Conservation (phyloP, 1,140 invertebrate genomes). For the Pantala flavescens region DNA sequence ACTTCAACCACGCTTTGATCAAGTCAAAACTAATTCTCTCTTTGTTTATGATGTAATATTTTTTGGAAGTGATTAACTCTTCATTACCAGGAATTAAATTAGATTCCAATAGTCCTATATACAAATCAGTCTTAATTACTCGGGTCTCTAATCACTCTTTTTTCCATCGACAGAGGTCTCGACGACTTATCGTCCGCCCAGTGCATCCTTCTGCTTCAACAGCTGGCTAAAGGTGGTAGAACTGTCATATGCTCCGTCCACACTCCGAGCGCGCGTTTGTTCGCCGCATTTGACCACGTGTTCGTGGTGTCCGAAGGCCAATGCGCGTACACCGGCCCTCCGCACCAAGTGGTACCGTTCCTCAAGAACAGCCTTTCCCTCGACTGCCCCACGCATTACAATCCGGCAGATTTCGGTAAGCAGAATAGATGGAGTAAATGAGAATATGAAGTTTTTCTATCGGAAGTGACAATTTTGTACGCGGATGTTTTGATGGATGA, state of each 20-base stretch:
- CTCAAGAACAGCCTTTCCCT: conserved; percentile 47
- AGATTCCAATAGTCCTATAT: too few species aligned
- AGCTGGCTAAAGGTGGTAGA: conserved; percentile 64
- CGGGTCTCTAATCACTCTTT: too few species aligned
- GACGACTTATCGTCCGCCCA: conserved; percentile 67
- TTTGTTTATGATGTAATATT: too few species aligned
- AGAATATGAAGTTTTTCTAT: background rate
- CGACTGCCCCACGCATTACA: conserved; percentile 63
- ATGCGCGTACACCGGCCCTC: conserved; percentile 61
- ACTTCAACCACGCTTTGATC: too few species aligned
- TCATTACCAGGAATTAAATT: too few species aligned
- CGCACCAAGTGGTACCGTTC: conserved; percentile 56
- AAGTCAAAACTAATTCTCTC: too few species aligned
- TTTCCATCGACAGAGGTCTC: conserved; percentile 48
- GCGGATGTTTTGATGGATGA: too few species aligned
- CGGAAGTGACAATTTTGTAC: too few species aligned
- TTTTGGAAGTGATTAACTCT: too few species aligned
- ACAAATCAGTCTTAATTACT: too few species aligned
- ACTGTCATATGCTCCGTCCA: conserved; percentile 87
- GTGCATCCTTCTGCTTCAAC: conserved; percentile 61
- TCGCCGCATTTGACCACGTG: conserved; percentile 64
- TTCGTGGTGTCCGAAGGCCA: conserved; percentile 62
- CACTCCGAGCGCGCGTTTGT: conserved; percentile 72
- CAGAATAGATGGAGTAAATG: too few species aligned
- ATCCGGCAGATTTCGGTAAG: conserved; percentile 74